These are phyloP conservation scores for Varroa destructor DNA, from an alignment of 1,140 invertebrate species.

Conservation along the genomic window DNA sequence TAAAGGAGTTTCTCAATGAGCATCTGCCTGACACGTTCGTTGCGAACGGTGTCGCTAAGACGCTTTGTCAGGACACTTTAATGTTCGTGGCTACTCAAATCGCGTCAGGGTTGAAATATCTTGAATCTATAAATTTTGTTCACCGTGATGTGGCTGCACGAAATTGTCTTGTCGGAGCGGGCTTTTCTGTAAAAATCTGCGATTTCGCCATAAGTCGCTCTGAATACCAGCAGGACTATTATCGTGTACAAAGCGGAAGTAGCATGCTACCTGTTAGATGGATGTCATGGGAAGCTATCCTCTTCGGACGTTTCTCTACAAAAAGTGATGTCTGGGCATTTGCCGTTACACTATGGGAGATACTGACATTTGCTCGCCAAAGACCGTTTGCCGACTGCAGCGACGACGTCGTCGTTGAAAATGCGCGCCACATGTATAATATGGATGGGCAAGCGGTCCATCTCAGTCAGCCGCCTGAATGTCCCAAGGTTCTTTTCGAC, in stretches of 20 bases:
- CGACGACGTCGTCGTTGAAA: constrained; percentile 64
- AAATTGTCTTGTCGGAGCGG: constrained; percentile 41
- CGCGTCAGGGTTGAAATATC: constrained; percentile 68
- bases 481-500: constrained; percentile 77
- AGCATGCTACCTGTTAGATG: constrained; percentile 57
- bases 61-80: constrained; percentile 43
- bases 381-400: constrained; percentile 61
- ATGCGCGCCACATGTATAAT: constrained; percentile 55
- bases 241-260: constrained; percentile 42
- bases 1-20: constrained; percentile 61
- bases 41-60: constrained; percentile 35
- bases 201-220: constrained; percentile 42
- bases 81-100: constrained; percentile 58
- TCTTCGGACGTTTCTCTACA: constrained; percentile 53
- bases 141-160: constrained; percentile 61
- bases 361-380: constrained; percentile 65
- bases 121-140: constrained; percentile 62
- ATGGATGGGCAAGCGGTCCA: constrained; percentile 50
- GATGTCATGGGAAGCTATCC: constrained; percentile 68
- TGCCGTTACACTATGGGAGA: constrained; percentile 73
- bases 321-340: constrained; percentile 80
- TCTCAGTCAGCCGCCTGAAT: constrained; percentile 61
- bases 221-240: constrained; percentile 42
- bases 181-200: constrained; percentile 39
- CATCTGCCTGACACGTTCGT: constrained; percentile 38